phyloP scores from a whole-genome alignment of 1,140 invertebrate species.

The Tetramorium parvispinum region DNA sequence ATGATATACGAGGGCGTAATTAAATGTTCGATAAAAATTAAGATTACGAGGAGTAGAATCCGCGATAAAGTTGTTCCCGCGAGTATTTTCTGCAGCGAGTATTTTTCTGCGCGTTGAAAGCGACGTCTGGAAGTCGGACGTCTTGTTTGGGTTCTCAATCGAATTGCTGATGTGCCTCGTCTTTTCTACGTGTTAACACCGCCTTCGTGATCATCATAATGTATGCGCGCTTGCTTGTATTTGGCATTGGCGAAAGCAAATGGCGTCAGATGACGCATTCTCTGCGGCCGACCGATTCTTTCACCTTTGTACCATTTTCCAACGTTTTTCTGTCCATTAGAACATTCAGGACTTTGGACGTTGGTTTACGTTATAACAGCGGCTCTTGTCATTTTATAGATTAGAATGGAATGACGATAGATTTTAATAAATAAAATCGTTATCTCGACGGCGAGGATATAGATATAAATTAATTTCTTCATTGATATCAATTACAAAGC shows the following conservation, averaged over 20 bases:
- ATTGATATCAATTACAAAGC: neutral
- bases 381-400: neutral
- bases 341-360: neutral
- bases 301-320: neutral
- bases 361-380: neutral
- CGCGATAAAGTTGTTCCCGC: neutral
- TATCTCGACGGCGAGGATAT: neutral
- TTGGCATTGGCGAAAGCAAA: conserved; percentile 55
- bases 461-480: neutral
- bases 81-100: neutral
- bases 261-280: conserved; percentile 41
- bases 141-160: conserved; percentile 43
- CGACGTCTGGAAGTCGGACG: conserved; percentile 26
- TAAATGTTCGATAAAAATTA: neutral
- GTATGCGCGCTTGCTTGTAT: conserved; percentile 34
- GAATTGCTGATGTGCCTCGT: conserved; percentile 33
- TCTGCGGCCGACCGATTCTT: neutral
- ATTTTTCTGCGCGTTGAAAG: conserved; percentile 5
- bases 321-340: neutral
- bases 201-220: conserved; percentile 53
- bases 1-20: neutral
- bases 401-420: neutral
- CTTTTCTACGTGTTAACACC: conserved; percentile 35
- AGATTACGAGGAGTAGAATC: neutral
- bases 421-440: neutral